phyloP scores from a whole-genome alignment of 1,140 invertebrate species.

The Tachypleus tridentatus region DNA sequence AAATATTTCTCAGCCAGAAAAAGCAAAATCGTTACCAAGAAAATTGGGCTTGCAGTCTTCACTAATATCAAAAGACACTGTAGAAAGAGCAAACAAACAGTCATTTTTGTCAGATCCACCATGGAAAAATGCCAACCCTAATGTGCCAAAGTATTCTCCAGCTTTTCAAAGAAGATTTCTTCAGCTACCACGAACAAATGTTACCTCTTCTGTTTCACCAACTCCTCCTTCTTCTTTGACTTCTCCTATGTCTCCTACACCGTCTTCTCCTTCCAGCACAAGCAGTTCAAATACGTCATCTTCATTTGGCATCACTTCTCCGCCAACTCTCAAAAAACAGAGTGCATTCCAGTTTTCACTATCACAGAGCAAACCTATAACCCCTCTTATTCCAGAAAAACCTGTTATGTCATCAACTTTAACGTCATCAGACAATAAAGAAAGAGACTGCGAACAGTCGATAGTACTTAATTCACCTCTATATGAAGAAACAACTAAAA shows the following conservation, averaged over 20 bases:
- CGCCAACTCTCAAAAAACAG: constrained; percentile 5
- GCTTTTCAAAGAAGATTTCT: constrained; percentile 63
- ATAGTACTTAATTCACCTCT: no score
- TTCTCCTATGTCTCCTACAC: constrained; percentile 13
- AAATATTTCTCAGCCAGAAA: not conserved
- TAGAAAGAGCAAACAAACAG: no score
- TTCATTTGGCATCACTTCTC: no score
- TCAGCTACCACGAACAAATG: constrained; percentile 28
- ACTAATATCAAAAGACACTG: no score
- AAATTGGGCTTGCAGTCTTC: constrained; percentile 3
- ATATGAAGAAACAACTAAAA: no score
- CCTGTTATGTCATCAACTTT: not conserved
- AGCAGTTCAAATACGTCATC: constrained; percentile 16
- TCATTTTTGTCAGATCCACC: constrained; percentile 8
- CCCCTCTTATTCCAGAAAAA: constrained; percentile 16
- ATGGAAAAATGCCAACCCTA: constrained; percentile 8
- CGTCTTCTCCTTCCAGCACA: constrained; percentile 14
- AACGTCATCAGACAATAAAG: no score
- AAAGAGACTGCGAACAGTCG: no score
- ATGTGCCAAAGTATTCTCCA: constrained; percentile 63
- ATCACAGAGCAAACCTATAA: constrained; percentile 21
- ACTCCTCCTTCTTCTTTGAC: constrained; percentile 20
- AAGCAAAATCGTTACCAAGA: constrained; percentile 14
- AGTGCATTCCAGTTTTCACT: constrained; percentile 19
- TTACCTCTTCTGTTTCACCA: constrained; percentile 11